These are phyloP conservation scores for Bos javanicus DNA, from an alignment of 2,113 vertebrate genomes.

Conservation along the genomic window DNA sequence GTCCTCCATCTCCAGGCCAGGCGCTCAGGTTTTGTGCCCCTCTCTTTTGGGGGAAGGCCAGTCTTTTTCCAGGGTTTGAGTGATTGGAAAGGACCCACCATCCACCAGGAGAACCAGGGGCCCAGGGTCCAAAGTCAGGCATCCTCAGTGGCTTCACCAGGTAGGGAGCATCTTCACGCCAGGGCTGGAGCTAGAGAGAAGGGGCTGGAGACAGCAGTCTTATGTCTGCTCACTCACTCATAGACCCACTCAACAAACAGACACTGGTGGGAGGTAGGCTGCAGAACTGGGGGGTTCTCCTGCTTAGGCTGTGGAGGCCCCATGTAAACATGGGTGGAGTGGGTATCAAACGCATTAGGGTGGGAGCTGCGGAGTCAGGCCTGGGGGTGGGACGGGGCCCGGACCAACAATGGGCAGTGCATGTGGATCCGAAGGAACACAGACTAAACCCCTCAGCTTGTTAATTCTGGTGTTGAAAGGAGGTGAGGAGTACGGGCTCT, in stretches of 20 bases:
- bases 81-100: not conserved
- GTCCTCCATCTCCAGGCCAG: not conserved
- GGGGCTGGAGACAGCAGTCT: not conserved
- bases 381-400: fast-evolving
- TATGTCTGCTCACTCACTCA: not conserved
- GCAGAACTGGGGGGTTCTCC: not conserved
- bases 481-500: not conserved
- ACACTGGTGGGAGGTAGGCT: not conserved
- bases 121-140: not conserved
- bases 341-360: not conserved
- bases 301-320: not conserved
- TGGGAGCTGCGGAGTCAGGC: not conserved
- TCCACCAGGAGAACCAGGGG: not conserved
- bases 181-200: not conserved
- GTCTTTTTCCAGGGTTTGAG: not conserved
- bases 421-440: not conserved
- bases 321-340: not conserved
- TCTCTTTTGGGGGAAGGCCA: not conserved
- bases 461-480: not conserved
- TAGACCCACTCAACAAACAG: not conserved
- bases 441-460: fast-evolving
- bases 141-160: not conserved
- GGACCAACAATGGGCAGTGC: not conserved
- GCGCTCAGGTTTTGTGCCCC: not conserved
- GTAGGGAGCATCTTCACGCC: not conserved